Conservation (phyloP, 2,888 invertebrate species). For the Deilephila porcellus region DNA sequence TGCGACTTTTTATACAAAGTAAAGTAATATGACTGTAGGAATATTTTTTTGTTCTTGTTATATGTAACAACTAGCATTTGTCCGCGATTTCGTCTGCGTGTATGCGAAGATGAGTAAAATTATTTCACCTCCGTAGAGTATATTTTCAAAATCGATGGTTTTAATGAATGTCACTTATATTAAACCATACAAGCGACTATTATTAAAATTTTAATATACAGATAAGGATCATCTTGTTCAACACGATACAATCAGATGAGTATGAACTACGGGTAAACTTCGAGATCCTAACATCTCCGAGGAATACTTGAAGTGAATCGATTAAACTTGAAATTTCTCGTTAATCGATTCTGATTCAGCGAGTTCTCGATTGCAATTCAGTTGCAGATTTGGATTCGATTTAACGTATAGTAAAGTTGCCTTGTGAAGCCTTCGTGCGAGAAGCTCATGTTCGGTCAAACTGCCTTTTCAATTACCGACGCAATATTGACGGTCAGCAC, state of each 20-base stretch:
- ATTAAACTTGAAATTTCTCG: slow-evolving; percentile 65
- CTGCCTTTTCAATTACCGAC: slow-evolving; percentile 47
- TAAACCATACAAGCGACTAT: not conserved
- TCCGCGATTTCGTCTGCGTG: no score
- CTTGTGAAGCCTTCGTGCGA: slow-evolving; percentile 38
- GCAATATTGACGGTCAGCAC: slow-evolving; percentile 21
- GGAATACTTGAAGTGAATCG: slow-evolving; percentile 40
- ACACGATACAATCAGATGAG: slow-evolving; percentile 59
- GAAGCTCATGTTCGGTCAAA: slow-evolving; percentile 32
- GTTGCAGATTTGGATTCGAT: slow-evolving; percentile 59
- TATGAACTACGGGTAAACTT: slow-evolving; percentile 53
- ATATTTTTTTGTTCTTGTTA: no score
- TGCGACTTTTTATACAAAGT: no score
- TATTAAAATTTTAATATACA: not conserved
- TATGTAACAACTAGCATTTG: no score
- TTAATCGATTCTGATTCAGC: slow-evolving; percentile 73
- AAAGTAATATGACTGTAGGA: no score
- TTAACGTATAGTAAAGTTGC: slow-evolving; percentile 37
- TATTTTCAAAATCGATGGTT: no score
- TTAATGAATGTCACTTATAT: not conserved
- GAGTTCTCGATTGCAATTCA: slow-evolving; percentile 62
- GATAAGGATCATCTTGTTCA: not conserved
- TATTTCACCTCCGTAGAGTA: no score
- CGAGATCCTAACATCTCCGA: slow-evolving; percentile 45
- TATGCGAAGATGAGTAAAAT: no score